Evolutionary conservation across 2,797 vertebrate species (phyloP), one percentile per base, ranked within the genome.

Genomic region (Phoxinus dragarum): DNA sequence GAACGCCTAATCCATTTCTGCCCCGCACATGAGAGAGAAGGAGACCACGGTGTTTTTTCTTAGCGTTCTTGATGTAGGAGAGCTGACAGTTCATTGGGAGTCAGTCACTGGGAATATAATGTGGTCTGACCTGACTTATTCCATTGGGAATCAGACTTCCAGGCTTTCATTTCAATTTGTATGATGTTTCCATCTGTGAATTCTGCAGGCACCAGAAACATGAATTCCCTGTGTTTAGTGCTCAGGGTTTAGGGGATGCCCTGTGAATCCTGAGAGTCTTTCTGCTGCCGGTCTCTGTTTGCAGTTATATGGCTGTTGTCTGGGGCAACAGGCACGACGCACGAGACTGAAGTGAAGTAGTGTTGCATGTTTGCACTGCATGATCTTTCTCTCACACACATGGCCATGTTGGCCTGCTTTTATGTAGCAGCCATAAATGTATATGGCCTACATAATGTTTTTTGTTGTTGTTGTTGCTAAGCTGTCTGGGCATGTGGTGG

Each of bases 1-100:
- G 89, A 91, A 89, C 64, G 87, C 89, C 90, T 94, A 94, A 95
- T 90, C 87, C 83, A 89, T 92, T 93, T 92, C 47, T 91, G 88
- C 91, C 92, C 91, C 88, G 86, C 74, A 73, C 86, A 78, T 75
- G 88, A 88, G 89, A 89, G 88, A 87, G 86, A 89, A 86, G 90
- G 87, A 86, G 83, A 85, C 86, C 79, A 10, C 34, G 21, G 49
- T 71, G n/a, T 49, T 27, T 79, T 90, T 86, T 87, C 87, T 27
- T 54, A 11, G 36, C 1, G 5, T 21, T 10, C 56, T 75, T 66
- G 38, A 66, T 38, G n/a, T 27, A 52, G 42, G 72, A 83, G 19
- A 52, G 42, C 69, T 27, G 81, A 66, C 42, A 40, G 56, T 27
- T 66, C 19, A 73, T 14, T 59, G 40, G 31, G 19, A 17, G 34